Conservation (phyloP, 2,113 vertebrate genomes). For the Prochilodus magdalenae region DNA sequence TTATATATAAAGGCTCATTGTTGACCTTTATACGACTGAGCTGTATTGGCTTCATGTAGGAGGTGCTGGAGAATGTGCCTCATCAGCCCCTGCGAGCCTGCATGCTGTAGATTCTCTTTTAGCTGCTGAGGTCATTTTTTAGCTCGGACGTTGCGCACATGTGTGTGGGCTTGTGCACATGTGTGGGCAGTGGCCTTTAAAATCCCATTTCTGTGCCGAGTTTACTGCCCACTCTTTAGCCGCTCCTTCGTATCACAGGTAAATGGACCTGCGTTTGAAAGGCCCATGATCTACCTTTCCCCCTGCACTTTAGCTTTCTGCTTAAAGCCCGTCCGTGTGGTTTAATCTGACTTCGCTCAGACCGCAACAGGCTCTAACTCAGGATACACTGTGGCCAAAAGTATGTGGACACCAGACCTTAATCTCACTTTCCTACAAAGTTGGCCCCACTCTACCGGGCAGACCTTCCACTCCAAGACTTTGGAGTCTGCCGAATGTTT, state of each 20-base stretch:
- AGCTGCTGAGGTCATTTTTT: conserved; percentile 3
- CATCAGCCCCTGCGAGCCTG: conserved; percentile 31
- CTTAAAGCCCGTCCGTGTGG: neutral
- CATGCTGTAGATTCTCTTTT: conserved; percentile 3
- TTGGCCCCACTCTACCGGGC: too few species aligned
- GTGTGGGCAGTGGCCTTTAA: neutral
- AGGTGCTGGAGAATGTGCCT: conserved; percentile 35
- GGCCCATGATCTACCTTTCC: neutral
- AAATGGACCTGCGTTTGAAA: neutral
- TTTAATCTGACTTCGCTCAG: neutral
- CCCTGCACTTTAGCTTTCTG: neutral
- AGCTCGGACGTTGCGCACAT: neutral
- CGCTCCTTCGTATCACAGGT: neutral
- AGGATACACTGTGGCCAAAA: too few species aligned
- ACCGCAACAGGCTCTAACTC: too few species aligned
- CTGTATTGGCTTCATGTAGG: conserved; percentile 39
- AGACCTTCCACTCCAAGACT: too few species aligned
- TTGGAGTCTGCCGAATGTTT: too few species aligned
- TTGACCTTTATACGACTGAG: conserved; percentile 31
- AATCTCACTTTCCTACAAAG: too few species aligned
- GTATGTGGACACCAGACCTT: too few species aligned
- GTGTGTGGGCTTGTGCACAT: neutral
- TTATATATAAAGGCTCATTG: conserved; percentile 44
- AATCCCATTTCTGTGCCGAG: neutral
- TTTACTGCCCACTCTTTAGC: neutral